Evolutionary conservation across 2,113 vertebrate genomes (phyloP).

Genomic region (Junco hyemalis): DNA sequence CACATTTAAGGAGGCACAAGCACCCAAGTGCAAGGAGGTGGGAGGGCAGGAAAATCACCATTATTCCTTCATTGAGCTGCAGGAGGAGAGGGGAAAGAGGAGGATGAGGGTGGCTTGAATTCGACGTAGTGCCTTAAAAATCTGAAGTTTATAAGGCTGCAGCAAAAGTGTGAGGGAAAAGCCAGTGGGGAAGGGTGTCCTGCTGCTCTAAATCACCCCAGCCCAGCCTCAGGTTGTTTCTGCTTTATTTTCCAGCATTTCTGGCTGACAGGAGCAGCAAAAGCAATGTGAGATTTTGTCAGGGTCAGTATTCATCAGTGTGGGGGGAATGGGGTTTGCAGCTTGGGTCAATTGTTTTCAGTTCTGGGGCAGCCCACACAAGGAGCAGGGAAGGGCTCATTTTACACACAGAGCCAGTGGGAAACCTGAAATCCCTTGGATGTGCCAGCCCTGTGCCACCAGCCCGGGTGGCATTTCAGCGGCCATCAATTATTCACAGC

Average conservation of each 20-base stretch:
- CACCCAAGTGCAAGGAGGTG: background rate
- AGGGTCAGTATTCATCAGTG: background rate
- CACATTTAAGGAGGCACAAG: background rate
- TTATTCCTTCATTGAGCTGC: background rate
- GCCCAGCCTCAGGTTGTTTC: background rate
- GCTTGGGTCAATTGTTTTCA: background rate
- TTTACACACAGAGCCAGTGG: background rate
- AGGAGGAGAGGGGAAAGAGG: background rate
- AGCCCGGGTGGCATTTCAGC: background rate
- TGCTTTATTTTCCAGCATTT: background rate
- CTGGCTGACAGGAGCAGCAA: background rate
- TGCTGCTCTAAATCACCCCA: background rate
- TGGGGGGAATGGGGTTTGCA: accelerated
- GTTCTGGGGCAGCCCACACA: background rate
- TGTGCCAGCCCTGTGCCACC: background rate
- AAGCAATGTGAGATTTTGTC: background rate
- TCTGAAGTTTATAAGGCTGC: background rate
- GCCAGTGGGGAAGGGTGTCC: background rate
- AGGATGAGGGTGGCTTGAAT: background rate
- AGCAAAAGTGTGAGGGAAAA: background rate
- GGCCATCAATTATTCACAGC: background rate
- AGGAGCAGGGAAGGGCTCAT: background rate
- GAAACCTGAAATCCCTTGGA: background rate
- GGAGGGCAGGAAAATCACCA: background rate
- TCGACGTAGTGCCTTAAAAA: background rate